Evolutionary conservation across 2,797 vertebrate species (phyloP).

Genomic region (Periparus ater): DNA sequence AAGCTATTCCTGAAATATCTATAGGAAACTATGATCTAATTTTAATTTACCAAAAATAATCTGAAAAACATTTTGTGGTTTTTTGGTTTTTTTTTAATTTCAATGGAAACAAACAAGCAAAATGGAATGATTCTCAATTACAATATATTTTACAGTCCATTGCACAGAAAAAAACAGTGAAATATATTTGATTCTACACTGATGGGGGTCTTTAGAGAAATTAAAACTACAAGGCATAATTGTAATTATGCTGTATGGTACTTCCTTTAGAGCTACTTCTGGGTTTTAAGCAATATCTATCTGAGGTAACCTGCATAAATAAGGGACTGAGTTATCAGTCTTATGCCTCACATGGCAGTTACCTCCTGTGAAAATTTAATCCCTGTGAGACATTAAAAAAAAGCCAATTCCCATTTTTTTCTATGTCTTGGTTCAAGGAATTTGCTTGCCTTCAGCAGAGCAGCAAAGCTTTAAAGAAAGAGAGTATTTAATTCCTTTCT

Average conservation of each 20-base stretch:
- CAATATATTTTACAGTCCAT: not conserved
- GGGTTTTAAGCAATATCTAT: not conserved
- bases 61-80: accelerated
- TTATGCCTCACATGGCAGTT: not conserved
- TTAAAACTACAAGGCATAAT: not conserved
- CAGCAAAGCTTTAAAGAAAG: accelerated
- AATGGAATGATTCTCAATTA: not conserved
- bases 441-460: not conserved
- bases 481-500: not conserved
- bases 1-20: not conserved
- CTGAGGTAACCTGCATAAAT: not conserved
- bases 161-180: not conserved
- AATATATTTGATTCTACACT: not conserved
- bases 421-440: not conserved
- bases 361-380: not conserved
- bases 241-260: not conserved
- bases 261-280: not conserved
- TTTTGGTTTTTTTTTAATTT: not conserved
- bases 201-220: not conserved
- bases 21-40: not conserved
- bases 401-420: not conserved
- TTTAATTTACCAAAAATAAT: not conserved
- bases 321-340: not conserved
- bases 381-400: not conserved
- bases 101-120: not conserved